These are phyloP conservation scores for Myotis lucifugus DNA, from an alignment of 2,113 vertebrate genomes.

Conservation along the genomic window DNA sequence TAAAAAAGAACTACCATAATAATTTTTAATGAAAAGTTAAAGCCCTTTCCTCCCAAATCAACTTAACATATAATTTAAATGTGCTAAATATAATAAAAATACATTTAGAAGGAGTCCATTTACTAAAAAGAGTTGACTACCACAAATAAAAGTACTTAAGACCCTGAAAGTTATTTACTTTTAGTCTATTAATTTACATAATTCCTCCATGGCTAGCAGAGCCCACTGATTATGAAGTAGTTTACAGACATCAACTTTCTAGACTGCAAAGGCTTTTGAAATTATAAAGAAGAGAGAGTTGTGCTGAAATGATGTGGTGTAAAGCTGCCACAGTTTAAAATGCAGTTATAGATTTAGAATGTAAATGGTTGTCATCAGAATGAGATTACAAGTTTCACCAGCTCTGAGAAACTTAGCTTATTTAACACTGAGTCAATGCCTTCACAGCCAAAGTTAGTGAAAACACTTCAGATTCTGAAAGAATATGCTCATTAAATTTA, in stretches of 20 bases:
- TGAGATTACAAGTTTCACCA: constrained; percentile 54
- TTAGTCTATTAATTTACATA: constrained; percentile 46
- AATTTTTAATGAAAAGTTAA: neutral
- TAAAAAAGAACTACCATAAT: neutral
- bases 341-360: constrained; percentile 53
- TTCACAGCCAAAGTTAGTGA: constrained; percentile 23
- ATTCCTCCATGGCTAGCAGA: neutral
- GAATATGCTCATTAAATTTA: constrained; percentile 2
- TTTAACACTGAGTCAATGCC: constrained; percentile 48
- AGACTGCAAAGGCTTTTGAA: constrained; percentile 34
- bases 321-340: constrained; percentile 58
- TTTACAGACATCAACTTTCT: constrained; percentile 46
- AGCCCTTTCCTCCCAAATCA: neutral
- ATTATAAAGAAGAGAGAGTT: constrained; percentile 55
- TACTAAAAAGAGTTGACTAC: neutral
- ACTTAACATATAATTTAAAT: neutral
- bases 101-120: neutral
- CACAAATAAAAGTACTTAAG: constrained; percentile 4
- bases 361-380: constrained; percentile 58
- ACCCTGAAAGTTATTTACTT: constrained; percentile 17
- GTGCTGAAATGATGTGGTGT: neutral
- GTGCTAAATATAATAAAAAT: neutral
- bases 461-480: constrained; percentile 25
- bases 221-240: constrained; percentile 39
- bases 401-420: constrained; percentile 22